A percentile compares a stretch with the other conserved stretches of the same genome.
Evolutionary conservation across 2,888 invertebrate species (phyloP).

Genomic region (Caenorhabditis sinica): DNA sequence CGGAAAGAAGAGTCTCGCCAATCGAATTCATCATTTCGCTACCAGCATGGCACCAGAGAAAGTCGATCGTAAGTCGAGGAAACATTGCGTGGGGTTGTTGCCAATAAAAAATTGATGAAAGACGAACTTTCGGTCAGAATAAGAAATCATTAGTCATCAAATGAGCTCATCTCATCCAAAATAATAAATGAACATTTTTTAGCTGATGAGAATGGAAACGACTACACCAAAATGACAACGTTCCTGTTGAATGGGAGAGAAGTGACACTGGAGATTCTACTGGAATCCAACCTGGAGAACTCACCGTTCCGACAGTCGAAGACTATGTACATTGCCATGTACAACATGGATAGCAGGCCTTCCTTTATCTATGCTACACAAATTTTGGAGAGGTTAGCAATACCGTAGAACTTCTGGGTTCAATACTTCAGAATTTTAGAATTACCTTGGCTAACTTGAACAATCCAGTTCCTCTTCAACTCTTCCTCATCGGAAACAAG

Average conservation of each 20-base stretch:
- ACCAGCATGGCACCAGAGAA: conserved; percentile 67
- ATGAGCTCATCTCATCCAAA: background rate
- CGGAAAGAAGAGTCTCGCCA: conserved; percentile 79
- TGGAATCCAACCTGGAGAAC: conserved; percentile 78
- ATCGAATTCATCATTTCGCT: conserved; percentile 76
- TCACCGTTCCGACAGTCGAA: conserved; percentile 67
- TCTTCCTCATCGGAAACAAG: conserved; percentile 80
- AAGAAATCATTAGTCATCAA: conserved; percentile 5
- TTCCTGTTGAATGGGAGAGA: conserved; percentile 81
- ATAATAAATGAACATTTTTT: conserved; percentile 14
- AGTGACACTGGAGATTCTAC: conserved; percentile 79
- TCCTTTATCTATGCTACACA: conserved; percentile 80
- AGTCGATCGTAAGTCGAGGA: conserved; percentile 57
- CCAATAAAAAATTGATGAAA: conserved; percentile 29
- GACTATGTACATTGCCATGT: conserved; percentile 78
- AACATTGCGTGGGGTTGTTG: conserved; percentile 25
- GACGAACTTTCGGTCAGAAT: conserved; percentile 30
- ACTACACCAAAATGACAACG: conserved; percentile 57
- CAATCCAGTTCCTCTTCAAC: conserved; percentile 57
- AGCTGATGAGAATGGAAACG: conserved; percentile 60
- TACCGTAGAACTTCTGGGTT: too few species aligned
- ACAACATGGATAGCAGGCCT: conserved; percentile 78
- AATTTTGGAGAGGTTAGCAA: conserved; percentile 75
- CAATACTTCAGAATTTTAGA: conserved; percentile 60
- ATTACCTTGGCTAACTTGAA: conserved; percentile 55